These are phyloP conservation scores for Eristalis intricaria DNA, from an alignment of 2,888 invertebrate genomes.

Conservation along the genomic window DNA sequence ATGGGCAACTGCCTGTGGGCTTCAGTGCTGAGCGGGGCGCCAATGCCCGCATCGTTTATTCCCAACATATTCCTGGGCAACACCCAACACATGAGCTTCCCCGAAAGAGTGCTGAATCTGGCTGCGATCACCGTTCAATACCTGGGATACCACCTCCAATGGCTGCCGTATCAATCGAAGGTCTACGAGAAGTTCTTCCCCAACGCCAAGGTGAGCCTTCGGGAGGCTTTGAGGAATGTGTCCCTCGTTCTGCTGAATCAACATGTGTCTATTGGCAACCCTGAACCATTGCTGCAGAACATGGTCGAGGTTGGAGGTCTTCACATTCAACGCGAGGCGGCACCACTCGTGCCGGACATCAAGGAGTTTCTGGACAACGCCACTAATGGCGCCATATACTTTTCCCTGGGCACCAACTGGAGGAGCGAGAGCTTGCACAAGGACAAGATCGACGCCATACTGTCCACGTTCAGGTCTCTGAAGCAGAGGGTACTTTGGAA, in stretches of 20 bases:
- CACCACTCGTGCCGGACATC: constrained; percentile 69
- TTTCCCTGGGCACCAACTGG: constrained; percentile 76
- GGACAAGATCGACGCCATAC: constrained; percentile 50
- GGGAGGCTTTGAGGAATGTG: constrained; percentile 75
- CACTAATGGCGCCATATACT: constrained; percentile 75
- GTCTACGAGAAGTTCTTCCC: constrained; percentile 77
- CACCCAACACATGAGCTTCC: constrained; percentile 79
- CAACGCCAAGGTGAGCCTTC: constrained; percentile 74
- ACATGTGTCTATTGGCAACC: constrained; percentile 76
- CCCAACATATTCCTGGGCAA: constrained; percentile 76
- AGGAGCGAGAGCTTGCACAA: constrained; percentile 71
- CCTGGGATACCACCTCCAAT: constrained; percentile 73
- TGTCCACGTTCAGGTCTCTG: constrained; percentile 69
- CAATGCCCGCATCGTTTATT: constrained; percentile 79
- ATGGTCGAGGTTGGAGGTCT: constrained; percentile 77
- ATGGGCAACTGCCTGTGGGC: constrained; percentile 32
- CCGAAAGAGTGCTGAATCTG: constrained; percentile 78
- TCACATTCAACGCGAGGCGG: constrained; percentile 73
- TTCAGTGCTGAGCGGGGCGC: constrained; percentile 72
- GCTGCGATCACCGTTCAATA: constrained; percentile 74
- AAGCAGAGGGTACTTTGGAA: constrained; percentile 76
- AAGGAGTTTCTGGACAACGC: constrained; percentile 75
- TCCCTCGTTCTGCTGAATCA: constrained; percentile 77
- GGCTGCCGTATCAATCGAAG: constrained; percentile 77
- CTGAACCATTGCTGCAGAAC: constrained; percentile 76